phyloP scores from a whole-genome alignment of 1,140 invertebrate species.

The Gyrodactylus bullatarudis region DNA sequence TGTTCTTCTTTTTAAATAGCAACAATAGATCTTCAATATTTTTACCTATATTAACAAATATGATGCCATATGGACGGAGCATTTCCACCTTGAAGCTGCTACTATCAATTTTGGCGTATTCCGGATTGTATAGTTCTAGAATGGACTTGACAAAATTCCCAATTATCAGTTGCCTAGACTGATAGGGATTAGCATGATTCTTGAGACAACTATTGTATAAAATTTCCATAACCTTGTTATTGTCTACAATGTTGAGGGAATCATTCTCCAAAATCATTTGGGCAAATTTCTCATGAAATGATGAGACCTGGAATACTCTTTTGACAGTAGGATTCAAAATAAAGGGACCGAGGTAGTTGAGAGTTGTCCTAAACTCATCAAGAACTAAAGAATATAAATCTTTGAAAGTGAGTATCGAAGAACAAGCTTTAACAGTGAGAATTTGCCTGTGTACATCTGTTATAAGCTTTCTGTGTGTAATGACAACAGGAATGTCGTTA shows the following conservation, averaged over 20 bases:
- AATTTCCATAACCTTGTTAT: not conserved
- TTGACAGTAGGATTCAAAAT: not conserved
- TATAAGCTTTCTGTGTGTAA: not conserved
- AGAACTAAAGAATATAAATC: not conserved
- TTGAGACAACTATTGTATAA: not conserved
- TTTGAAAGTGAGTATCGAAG: not conserved
- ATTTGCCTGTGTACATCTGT: not conserved
- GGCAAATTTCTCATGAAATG: not conserved
- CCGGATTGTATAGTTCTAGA: not conserved
- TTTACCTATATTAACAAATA: not conserved
- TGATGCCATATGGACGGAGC: not conserved
- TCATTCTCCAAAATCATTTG: not conserved
- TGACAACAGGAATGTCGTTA: not conserved
- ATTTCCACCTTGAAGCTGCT: not conserved
- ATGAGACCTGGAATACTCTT: not conserved
- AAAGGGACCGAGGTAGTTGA: not conserved
- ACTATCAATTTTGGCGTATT: not conserved
- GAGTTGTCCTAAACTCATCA: not conserved
- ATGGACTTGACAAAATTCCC: not conserved
- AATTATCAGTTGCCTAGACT: not conserved
- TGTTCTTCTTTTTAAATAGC: not conserved
- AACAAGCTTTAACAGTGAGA: not conserved
- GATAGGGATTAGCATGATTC: not conserved
- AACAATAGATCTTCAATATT: not conserved
- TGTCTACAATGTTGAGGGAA: not conserved